Evolutionary conservation across 1,140 invertebrate genomes (phyloP).

Genomic region (Linepithema humile): DNA sequence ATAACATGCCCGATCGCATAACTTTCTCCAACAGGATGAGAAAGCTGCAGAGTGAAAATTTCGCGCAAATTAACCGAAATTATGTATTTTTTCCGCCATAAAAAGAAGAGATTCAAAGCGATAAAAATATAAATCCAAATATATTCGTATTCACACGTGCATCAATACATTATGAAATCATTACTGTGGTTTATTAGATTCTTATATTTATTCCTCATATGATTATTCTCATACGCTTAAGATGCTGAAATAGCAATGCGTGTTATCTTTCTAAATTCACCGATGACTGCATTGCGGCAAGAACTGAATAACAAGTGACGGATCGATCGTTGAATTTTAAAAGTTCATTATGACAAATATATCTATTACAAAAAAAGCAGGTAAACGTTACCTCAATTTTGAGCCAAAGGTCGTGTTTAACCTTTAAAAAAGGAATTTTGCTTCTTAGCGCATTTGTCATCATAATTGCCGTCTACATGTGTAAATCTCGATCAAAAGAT

Average conservation of each 20-base stretch:
- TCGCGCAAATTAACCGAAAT: not conserved
- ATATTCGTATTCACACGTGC: no score
- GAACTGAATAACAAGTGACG: not conserved
- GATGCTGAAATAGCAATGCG: not conserved
- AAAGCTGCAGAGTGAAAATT: not conserved
- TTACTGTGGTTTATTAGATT: not conserved
- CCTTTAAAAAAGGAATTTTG: no score
- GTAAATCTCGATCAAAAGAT: no score
- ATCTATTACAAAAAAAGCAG: not conserved
- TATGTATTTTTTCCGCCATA: not conserved
- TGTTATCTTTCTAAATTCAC: not conserved
- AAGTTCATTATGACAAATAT: not conserved
- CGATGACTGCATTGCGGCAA: not conserved
- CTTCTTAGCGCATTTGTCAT: no score
- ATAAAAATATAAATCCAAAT: not conserved
- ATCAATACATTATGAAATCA: no score
- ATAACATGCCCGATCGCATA: constrained; percentile 8
- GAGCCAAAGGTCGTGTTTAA: no score
- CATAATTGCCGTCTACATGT: no score
- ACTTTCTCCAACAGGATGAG: constrained; percentile 3
- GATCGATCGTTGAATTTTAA: not conserved
- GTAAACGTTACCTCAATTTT: not conserved
- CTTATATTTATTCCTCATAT: not conserved
- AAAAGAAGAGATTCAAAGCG: not conserved
- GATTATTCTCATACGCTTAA: not conserved